Evolutionary conservation across 2,888 invertebrate genomes (phyloP).

Genomic region (Pheosia gnoma): DNA sequence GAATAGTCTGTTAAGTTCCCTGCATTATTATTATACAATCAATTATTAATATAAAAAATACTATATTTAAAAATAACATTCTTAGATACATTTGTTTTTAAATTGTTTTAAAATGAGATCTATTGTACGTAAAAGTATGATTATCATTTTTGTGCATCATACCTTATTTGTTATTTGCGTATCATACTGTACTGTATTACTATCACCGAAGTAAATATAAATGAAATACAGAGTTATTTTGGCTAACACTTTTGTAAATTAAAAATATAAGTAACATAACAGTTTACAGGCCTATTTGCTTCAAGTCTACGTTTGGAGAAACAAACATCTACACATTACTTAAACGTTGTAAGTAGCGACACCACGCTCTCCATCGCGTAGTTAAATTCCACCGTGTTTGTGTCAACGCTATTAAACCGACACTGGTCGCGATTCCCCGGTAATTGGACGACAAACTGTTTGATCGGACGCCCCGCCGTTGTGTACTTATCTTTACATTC

Average conservation of each 20-base stretch:
- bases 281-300: too few species aligned
- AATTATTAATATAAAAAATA: neutral
- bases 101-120: too few species aligned
- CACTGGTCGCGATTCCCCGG: slow-evolving; percentile 37
- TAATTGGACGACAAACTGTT: slow-evolving; percentile 57
- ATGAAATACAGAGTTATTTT: neutral
- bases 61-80: neutral
- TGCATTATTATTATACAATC: slow-evolving; percentile 24
- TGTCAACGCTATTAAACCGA: slow-evolving; percentile 40
- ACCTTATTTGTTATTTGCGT: too few species aligned
- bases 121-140: too few species aligned
- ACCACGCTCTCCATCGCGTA: slow-evolving; percentile 1
- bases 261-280: too few species aligned
- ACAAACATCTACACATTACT: neutral
- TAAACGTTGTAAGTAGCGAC: neutral
- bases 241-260: too few species aligned
- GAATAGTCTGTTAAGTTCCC: slow-evolving; percentile 13
- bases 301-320: neutral
- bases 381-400: slow-evolving; percentile 11
- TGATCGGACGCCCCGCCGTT: slow-evolving; percentile 41
- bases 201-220: neutral
- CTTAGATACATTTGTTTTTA: too few species aligned
- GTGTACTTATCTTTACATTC: slow-evolving; percentile 36
- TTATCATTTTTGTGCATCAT: too few species aligned
- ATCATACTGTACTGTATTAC: too few species aligned